Evolutionary conservation across 2,113 vertebrate genomes (phyloP).

Genomic region (Anthoscopus minutus): DNA sequence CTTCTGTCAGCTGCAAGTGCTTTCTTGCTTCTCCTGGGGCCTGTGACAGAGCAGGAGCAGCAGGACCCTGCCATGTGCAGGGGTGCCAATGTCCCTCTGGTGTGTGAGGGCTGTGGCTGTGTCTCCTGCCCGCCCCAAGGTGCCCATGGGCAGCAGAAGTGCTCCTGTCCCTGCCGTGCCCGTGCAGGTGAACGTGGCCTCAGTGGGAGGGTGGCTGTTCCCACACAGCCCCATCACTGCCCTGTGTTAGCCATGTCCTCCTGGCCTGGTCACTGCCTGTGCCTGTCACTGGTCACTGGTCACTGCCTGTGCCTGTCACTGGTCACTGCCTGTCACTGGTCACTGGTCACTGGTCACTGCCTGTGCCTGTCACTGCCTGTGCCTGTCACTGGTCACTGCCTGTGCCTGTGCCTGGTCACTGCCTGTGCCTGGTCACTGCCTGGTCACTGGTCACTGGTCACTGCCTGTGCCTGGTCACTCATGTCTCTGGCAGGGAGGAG

Average conservation of each 20-base stretch:
- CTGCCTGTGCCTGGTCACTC: background rate
- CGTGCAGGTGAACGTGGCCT: accelerated
- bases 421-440: too few species aligned
- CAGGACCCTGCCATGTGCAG: accelerated
- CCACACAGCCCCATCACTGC: accelerated
- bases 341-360: too few species aligned
- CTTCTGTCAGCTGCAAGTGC: background rate
- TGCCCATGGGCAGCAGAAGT: background rate
- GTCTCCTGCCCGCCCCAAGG: accelerated
- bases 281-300: too few species aligned
- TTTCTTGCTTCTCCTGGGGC: background rate
- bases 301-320: background rate
- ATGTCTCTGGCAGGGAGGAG: background rate
- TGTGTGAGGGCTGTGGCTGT: background rate
- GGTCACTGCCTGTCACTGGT: too few species aligned
- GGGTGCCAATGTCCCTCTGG: accelerated
- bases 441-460: too few species aligned
- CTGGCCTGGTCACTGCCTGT: background rate
- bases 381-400: too few species aligned
- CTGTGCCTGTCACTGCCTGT: too few species aligned
- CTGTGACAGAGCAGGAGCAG: accelerated
- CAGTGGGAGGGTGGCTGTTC: background rate
- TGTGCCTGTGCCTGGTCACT: too few species aligned
- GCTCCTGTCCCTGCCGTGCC: accelerated
- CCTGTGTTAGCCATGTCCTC: accelerated